Base-by-base conservation (phyloP, 2,797 vertebrate species). In the Sebastolobus alascanus region DNA sequence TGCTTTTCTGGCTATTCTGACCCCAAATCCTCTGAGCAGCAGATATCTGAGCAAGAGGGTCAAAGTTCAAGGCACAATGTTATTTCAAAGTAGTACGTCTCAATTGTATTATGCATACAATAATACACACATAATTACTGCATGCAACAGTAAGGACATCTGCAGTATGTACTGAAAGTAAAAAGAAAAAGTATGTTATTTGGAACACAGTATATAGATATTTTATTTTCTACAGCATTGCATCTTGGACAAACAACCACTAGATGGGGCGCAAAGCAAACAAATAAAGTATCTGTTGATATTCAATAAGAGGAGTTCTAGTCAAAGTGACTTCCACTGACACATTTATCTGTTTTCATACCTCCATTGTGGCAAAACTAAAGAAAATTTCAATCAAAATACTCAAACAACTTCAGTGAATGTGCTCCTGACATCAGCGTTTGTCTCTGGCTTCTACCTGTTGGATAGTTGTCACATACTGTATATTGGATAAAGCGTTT, bases 221-320 rank as follows among this genome's bases (percentile, higher is more conserved):
- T 50, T 50, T 13, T 4, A 16, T 2, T 14, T 56, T 8, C 6
- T 2, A 1, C 6, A 55, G 8, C 22, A 13, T 38, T 85, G 88
- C 69, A 79, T 27, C 83, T 38, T 73, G 25, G 16, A 14, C 13
- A 25, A 16, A 43, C 6, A n/a, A 67, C 89, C 95, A 90, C 91
- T 91, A 95, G 95, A 88, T 94, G 94, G 94, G 3, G 77, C 12
- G 8, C 81, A 79, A 86, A 63, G 16, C 73, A 86, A 78, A 66
- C 16, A 59, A 38, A 84, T 90, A 54, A 54, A 46, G 33, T 5
- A 31, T 74, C 1, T 40, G 20, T 25, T 50, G 13, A 33, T 8
- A 8, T 35, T 16, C 6, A 56, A 4, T 59, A 52, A 60, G 3
- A 38, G 11, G 13, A 59, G 11, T 2, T 59, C 4, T n/a, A 60